A percentile compares a stretch with the other conserved stretches of the same genome.
Evolutionary conservation across 2,797 vertebrate genomes (phyloP).

Genomic region (Acanthurus lineatus): DNA sequence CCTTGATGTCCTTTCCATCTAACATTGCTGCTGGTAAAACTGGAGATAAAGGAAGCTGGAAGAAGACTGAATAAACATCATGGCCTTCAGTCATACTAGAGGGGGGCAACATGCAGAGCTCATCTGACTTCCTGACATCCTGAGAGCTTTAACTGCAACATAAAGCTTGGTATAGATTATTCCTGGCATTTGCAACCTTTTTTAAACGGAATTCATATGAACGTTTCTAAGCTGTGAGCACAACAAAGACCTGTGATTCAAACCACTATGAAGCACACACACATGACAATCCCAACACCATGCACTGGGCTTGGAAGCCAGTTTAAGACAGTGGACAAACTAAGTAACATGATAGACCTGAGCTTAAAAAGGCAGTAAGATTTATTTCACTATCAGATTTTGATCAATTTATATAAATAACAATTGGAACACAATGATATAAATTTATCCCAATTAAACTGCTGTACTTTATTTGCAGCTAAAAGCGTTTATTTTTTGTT

Average conservation of each 20-base stretch:
- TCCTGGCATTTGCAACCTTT: not conserved
- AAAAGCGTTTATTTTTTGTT: too few species aligned
- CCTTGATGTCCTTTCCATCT: not conserved
- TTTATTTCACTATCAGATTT: too few species aligned
- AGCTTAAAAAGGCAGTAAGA: too few species aligned
- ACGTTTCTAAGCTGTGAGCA: not conserved
- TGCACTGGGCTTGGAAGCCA: too few species aligned
- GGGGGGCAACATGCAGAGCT: not conserved
- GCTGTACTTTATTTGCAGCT: too few species aligned
- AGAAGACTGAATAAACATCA: not conserved
- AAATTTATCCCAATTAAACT: too few species aligned
- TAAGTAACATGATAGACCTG: too few species aligned
- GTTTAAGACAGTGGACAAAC: too few species aligned
- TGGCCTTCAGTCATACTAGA: slow-evolving; percentile 3
- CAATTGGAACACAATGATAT: too few species aligned
- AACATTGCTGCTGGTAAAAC: not conserved
- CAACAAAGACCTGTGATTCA: not conserved
- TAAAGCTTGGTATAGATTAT: not conserved
- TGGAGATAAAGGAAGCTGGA: not conserved
- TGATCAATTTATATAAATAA: too few species aligned
- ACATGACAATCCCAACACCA: too few species aligned
- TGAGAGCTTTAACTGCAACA: not conserved
- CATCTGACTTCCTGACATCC: slow-evolving; percentile 24
- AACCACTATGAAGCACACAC: too few species aligned
- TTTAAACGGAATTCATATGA: not conserved